These are phyloP conservation scores for Camponotus floridanus DNA, from an alignment of 1,140 invertebrate genomes.

Conservation along the genomic window DNA sequence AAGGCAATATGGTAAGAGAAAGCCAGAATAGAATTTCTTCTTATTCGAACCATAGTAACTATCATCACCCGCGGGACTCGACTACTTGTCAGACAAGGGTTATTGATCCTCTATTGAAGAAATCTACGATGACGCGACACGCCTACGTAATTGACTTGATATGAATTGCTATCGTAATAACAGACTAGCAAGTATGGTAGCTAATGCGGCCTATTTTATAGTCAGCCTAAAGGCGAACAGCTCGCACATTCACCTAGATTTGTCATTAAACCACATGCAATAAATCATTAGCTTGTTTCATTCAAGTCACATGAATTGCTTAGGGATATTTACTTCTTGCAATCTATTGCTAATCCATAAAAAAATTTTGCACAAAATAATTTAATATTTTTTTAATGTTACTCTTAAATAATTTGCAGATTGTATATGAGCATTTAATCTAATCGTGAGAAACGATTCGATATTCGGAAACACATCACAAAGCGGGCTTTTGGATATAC, in stretches of 20 bases:
- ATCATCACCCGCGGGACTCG: background rate
- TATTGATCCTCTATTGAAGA: constrained; percentile 64
- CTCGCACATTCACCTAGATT: constrained; percentile 34
- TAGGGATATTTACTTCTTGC: constrained; percentile 26
- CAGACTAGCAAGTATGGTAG: constrained; percentile 65
- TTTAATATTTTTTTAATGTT: background rate
- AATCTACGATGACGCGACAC: constrained; percentile 63
- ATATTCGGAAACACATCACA: constrained; percentile 54
- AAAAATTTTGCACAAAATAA: constrained; percentile 51
- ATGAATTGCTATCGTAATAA: constrained; percentile 67
- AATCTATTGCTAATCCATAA: constrained; percentile 19
- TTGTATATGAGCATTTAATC: background rate
- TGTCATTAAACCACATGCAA: constrained; percentile 21
- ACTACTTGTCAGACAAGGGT: background rate
- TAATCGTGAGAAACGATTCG: constrained; percentile 83
- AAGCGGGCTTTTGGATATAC: constrained; percentile 66
- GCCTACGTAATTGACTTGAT: constrained; percentile 72
- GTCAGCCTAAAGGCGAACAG: constrained; percentile 49
- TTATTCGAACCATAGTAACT: constrained; percentile 59
- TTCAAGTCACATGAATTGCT: constrained; percentile 28
- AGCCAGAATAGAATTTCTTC: constrained; percentile 36
- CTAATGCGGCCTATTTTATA: constrained; percentile 61
- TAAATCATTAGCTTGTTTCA: constrained; percentile 26
- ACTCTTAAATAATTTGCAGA: background rate
- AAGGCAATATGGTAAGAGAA: background rate